A percentile compares a stretch with the other conserved stretches of the same genome.
These are phyloP conservation scores for Pristionchus exspectatus DNA, from an alignment of 2,888 invertebrate species.

Conservation along the genomic window DNA sequence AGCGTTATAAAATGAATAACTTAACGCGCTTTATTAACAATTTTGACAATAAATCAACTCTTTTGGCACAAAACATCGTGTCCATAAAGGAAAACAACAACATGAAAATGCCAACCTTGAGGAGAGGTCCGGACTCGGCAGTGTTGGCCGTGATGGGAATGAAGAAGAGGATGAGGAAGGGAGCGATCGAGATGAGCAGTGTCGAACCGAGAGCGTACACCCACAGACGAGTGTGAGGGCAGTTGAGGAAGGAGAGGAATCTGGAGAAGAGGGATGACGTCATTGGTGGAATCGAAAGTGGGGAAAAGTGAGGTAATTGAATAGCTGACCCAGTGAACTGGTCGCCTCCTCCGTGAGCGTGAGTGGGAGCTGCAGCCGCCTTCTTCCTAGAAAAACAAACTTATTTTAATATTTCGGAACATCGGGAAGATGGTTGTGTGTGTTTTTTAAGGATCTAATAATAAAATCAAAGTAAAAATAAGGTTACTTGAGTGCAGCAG, in stretches of 20 bases:
- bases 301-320: background rate
- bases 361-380: conserved; percentile 47
- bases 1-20: too few relatives aligned
- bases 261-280: conserved; percentile 63
- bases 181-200: conserved; percentile 93
- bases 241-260: conserved; percentile 73
- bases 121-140: conserved; percentile 71
- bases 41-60: too few relatives aligned
- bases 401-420: background rate
- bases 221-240: conserved; percentile 75
- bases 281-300: background rate
- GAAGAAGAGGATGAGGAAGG: conserved; percentile 92
- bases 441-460: too few relatives aligned
- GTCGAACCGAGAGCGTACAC: conserved; percentile 84
- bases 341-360: conserved; percentile 45
- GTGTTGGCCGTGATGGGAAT: conserved; percentile 88
- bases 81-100: too few relatives aligned
- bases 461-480: background rate
- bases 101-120: conserved; percentile 62
- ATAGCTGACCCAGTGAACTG: conserved; percentile 56
- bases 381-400: background rate
- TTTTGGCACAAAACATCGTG: too few relatives aligned
- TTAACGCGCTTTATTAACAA: too few relatives aligned
- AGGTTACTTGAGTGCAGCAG: background rate
- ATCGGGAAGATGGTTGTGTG: too few relatives aligned